Base-by-base conservation (phyloP, 2,113 vertebrate species). In the Perccottus glenii region DNA sequence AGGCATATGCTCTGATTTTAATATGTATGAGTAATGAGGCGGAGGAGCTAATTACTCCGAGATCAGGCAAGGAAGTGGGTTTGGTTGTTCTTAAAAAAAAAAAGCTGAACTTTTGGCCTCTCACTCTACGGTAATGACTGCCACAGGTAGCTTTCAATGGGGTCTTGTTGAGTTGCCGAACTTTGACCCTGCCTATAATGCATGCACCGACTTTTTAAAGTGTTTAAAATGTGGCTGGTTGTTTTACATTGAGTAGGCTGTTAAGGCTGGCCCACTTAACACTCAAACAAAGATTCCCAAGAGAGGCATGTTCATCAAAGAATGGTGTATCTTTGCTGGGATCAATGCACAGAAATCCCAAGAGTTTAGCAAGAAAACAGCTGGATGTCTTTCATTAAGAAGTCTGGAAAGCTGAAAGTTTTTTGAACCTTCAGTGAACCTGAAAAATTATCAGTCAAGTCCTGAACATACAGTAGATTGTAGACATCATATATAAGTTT, bases 1-100 rank as follows among this genome's bases (percentile, higher is more conserved):
- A 50, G 77, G 74, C 80, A 86, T 83, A 71, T 80, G 80, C 53
- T 78, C 64, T 2, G 6, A 45, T 77, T 78, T 70, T 45, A 78
- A 76, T 81, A 35, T 56, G 63, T 66, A 75, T 46, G 53, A 78
- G 10, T 73, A 68, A 81, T 77, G 77, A 80, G 70, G 42, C 66
- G 40, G 75, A 63, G 60, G 64, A 60, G 80, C 60, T 80, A 71
- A 82, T 75, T 52, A 68, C 36, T 57, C 7, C 0, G 15, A 36
- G 44, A 52, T 2, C 27, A 47, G 48, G 45, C 73, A 45, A 67
- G 64, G 59, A 53, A 78, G 69, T 11, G 57, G 15, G 10, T 9
- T 5, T 55, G 16, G 45, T 12, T 40, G 57, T 32, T 46, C 44
- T 64, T 40, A 11, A 8, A 64, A 38, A 16, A 52, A 58, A 10